Base-by-base conservation (phyloP, 2,888 invertebrate species). In the Caenorhabditis doughertyi region DNA sequence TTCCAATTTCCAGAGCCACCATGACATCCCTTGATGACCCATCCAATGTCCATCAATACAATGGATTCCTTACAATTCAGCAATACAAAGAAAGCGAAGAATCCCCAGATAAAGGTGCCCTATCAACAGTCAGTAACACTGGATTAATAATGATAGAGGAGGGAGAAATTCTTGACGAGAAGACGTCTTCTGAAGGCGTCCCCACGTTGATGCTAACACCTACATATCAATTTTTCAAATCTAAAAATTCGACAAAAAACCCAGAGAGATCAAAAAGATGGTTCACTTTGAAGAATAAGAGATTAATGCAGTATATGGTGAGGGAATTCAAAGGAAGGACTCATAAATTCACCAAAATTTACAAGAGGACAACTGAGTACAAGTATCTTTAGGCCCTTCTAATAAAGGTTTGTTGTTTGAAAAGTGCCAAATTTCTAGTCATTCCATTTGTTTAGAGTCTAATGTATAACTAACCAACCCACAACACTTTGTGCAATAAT, bases 101-200 rank as follows among this genome's bases (percentile, higher is more conserved):
- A 18, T 32, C 64, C 0, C 39, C 62, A 3, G 79, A 81, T 23
- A 80, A 64, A 32, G 87, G 84, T 11, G 83, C 87, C 13, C 67
- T 87, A 25, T 83, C 82, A 11, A 81, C 84, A 11, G 84, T 85
- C 9, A 79, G 74, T 39, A 87, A 87, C 49, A 68, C 81, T 11
- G 86, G 87, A 25, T 53, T 85, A 5, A 83, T 83, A 16, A 81
- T 87, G 85, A 85, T 87, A 27, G 87, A 87, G 60, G 87, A 87
- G 42, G 87, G 87, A 3, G 83, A 84, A 4, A 49, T 87, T 21
- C 56, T 81, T 3, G 77, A 81, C 13, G 80, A 81, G n/a, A 80
- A 79, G 39, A 56, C 81, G 21, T 67, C 81, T 16, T 49, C 74
- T 9, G 83, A 81, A 35, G 65, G 73, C 7, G 76, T 55, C 7